Conservation (phyloP, 2,888 invertebrate species). For the Drosophila buzzatii region DNA sequence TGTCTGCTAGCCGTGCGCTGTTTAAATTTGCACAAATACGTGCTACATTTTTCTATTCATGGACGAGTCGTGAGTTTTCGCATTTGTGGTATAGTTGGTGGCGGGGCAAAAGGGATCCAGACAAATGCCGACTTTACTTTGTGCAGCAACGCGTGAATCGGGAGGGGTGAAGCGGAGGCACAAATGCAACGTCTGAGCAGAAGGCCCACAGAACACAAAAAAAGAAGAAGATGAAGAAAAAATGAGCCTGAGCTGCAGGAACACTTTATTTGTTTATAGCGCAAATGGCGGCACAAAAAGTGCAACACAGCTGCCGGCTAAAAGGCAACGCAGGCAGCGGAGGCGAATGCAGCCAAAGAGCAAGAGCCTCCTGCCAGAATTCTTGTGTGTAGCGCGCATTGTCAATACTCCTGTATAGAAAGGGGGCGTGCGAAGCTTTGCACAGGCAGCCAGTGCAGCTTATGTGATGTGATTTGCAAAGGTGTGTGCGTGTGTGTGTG, state of each 20-base stretch:
- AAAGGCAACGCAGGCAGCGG: constrained; percentile 32
- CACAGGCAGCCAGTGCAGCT: constrained; percentile 16
- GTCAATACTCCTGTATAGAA: constrained; percentile 56
- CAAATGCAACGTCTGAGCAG: constrained; percentile 68
- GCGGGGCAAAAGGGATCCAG: constrained; percentile 19
- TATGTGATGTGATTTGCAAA: constrained; percentile 18
- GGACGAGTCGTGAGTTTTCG: constrained; percentile 41
- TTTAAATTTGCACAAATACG: constrained; percentile 54
- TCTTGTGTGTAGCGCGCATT: constrained; percentile 54
- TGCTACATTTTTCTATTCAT: constrained; percentile 59
- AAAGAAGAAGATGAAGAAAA: background rate
- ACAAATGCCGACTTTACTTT: constrained; percentile 80
- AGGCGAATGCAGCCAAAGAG: constrained; percentile 43
- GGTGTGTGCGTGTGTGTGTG: constrained; percentile 5
- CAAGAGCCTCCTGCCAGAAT: constrained; percentile 27
- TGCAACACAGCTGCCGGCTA: constrained; percentile 62
- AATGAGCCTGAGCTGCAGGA: constrained; percentile 30
- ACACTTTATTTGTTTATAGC: constrained; percentile 77
- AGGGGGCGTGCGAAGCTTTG: constrained; percentile 33
- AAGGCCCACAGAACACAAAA: constrained; percentile 22
- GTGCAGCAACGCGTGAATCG: constrained; percentile 80
- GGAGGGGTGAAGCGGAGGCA: constrained; percentile 34
- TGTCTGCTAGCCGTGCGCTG: constrained; percentile 22
- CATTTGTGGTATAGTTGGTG: constrained; percentile 52
- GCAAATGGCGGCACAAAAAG: constrained; percentile 66